Base-by-base conservation (phyloP, 2,113 vertebrate species). In the Gadus chalcogrammus region DNA sequence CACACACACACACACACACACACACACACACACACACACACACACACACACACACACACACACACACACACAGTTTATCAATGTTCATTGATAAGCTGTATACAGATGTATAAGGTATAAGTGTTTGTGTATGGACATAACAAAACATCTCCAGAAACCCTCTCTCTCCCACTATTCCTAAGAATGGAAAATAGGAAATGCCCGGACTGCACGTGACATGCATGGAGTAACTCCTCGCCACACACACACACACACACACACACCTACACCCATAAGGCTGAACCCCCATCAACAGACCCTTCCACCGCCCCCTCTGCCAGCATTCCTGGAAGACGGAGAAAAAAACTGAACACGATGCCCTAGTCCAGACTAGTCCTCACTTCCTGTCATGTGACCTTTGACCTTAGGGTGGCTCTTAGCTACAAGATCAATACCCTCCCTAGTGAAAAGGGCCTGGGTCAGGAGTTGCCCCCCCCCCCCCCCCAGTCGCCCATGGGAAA, bases 361-460 rank as follows among this genome's bases (percentile, higher is more conserved):
- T 65, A 74, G 65, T 71, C 72, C 5, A 11, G 68, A 83, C 42
- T 48, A 48, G 60, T 70, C 58, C 64, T 63, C 71, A 84, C 70
- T 86, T 87, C 84, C 82, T 83, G 82, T 81, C 68, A 76, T 70
- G 79, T 75, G 71, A 75, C 70, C 76, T 76, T 73, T 87, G 69
- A 77, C 76, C 78, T 72, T n/a, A 62, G 55, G 65, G 74, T 42
- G 52, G 70, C 68, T 74, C 78, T 71, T 71, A 75, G 78, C 72
- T 65, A 18, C 71, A 70, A 75, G 84, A 87, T 85, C 83, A 85
- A 84, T 84, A 78, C 76, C 55, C 55, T 82, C 66, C 71, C 64
- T 62, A 67, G 73, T 64, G 75, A 80, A 48, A 48, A 9, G 42
- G 42, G 42, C 9, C 42, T 28, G 77, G 77, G 79, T 84, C 71